Conservation (phyloP, 1,140 invertebrate genomes). For the Zophobas morio region DNA sequence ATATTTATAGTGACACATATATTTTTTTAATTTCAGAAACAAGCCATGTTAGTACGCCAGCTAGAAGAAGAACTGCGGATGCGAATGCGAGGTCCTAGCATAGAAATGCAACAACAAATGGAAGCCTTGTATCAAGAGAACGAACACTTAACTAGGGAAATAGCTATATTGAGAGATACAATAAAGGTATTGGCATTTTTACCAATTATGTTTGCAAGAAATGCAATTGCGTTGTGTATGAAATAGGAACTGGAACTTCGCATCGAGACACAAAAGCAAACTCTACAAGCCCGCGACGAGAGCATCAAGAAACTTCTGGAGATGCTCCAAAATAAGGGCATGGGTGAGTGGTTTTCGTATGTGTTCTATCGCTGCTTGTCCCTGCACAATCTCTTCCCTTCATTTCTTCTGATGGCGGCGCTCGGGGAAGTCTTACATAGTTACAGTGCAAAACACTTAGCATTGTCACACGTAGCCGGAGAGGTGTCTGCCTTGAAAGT, state of each 20-base stretch:
- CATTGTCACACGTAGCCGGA: constrained; percentile 34
- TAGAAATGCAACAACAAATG: constrained; percentile 93
- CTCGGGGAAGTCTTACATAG: constrained; percentile 53
- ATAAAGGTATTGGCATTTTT: constrained; percentile 81
- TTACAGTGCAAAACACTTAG: constrained; percentile 54
- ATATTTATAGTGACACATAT: too few species aligned
- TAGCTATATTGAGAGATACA: constrained; percentile 93
- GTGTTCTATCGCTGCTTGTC: constrained; percentile 57
- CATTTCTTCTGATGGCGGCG: constrained; percentile 49
- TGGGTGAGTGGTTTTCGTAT: constrained; percentile 79
- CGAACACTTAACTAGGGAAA: constrained; percentile 95
- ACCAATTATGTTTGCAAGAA: neutral
- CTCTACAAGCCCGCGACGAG: constrained; percentile 94
- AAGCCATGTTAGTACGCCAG: constrained; percentile 94
- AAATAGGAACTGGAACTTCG: constrained; percentile 91
- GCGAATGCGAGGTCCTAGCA: constrained; percentile 87
- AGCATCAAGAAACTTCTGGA: constrained; percentile 99
- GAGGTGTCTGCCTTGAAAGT: constrained; percentile 40
- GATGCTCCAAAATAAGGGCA: constrained; percentile 97
- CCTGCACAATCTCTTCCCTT: constrained; percentile 53
- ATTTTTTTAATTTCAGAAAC: constrained; percentile 81
- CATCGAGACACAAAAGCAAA: constrained; percentile 98
- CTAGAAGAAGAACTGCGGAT: constrained; percentile 92
- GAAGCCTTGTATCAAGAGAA: constrained; percentile 94
- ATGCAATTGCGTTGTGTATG: constrained; percentile 11